Base-by-base conservation (phyloP, 2,888 invertebrate species). In the Sarcophaga variegata region DNA sequence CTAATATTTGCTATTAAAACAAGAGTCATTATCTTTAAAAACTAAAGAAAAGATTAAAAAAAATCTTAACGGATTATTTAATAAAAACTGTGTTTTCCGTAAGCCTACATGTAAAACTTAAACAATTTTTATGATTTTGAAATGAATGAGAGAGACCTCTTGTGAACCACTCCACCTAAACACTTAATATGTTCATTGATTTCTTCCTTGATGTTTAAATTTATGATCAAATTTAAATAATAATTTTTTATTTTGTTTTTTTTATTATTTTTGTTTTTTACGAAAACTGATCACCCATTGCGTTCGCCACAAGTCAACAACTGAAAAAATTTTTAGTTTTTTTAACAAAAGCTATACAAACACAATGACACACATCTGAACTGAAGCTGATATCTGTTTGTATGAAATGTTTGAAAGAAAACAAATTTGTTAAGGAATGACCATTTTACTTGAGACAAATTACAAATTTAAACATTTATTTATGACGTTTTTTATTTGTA, bases 401-500 rank as follows among this genome's bases (percentile, higher is more conserved):
- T 37, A 37, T 37, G 37, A 76, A 54, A 71, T 77, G 62, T 54
- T 37, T 37, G 37, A 63, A 64, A 69, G n/a, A 64, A 59, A 82
- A 66, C 70, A 69, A 72, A 70, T 67, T 71, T 77, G 59, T 76
- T 64, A 64, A 78, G 67, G 63, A 83, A 49, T 63, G 72, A 49
- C 64, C 14, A 78, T 72, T 72, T 85, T 69, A 67, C 74, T 12
- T 4, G 77, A 81, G 74, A 83, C 66, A 79, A 81, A 81, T 75
- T 71, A 79, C 64, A 87, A 20, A 64, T 84, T 76, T 76, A 17
- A 84, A 79, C 84, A 64, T 84, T 81, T 83, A 64, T 84, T 81
- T 83, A 75, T 75, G 72, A 60, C 64, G 74, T 27, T 14, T 69
- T 22, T 6, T 60, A 81, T 75, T 20, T 70, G 45, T 66, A 54